Percentiles rank a stretch among this genome's conserved stretches.
phyloP scores from a whole-genome alignment of 2,797 vertebrate species.

The Trachops cirrhosus region DNA sequence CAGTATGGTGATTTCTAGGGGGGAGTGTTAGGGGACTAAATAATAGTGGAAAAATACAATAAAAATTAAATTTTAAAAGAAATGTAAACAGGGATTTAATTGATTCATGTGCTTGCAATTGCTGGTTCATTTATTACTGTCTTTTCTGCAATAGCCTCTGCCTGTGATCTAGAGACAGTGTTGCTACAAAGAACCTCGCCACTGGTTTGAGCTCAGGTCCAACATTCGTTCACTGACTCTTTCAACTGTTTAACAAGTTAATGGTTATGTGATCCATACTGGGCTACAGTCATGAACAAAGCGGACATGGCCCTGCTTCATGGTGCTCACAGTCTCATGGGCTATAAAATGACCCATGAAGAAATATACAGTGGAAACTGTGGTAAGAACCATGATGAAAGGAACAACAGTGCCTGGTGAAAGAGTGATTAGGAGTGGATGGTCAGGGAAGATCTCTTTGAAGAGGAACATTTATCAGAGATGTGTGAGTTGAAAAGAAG shows the following conservation, averaged over 20 bases:
- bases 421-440: background rate
- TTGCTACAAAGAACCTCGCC: background rate
- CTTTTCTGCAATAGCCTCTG: background rate
- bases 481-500: background rate
- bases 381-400: background rate
- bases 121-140: slow-evolving; percentile 13
- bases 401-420: background rate
- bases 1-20: too few relatives aligned
- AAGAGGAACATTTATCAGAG: background rate
- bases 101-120: slow-evolving; percentile 22
- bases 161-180: background rate
- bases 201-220: background rate
- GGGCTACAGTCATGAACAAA: background rate
- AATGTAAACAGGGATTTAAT: slow-evolving; percentile 53
- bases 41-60: too few relatives aligned
- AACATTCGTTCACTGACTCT: background rate
- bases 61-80: background rate
- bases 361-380: background rate
- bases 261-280: background rate
- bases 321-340: background rate
- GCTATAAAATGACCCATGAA: background rate
- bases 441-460: background rate
- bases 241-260: background rate
- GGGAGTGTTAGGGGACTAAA: too few relatives aligned
- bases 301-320: background rate